Base-by-base conservation (phyloP, 92 coral and sea anemone genomes). In the Siderastrea radians region DNA sequence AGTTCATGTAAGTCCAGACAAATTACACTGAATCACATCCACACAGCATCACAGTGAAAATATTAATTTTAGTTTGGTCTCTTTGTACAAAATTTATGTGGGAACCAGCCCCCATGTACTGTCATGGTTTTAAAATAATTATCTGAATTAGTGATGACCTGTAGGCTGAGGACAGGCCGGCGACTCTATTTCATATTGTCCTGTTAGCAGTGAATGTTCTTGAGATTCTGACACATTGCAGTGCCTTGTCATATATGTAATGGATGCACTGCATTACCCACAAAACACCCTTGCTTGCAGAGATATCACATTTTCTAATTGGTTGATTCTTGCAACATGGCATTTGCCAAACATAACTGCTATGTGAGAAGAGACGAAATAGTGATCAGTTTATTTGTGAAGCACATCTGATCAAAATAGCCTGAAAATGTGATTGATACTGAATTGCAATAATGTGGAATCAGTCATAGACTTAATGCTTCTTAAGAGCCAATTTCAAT, bases 91-190 rank as follows among this genome's bases (percentile, higher is more conserved):
- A 58, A 47, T 65, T 53, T 15, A 17, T 62, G 44, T 78, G 82
- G 82, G 82, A 77, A 49, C 82, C 82, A 62, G 82, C 82, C 82
- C 82, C 47, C 8, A 17, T 19, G 47, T 65, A 65, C 44, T 1
- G 2, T 5, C 4, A 53, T 53, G 10, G 10, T 53, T 53, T 53
- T 5, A 53, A 53, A 5, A 53, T 10, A 53, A 53, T 52, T 52
- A 52, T 53, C 38, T 26, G 38, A 26, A 26, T 26, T 26, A 53
- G 2, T 53, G 57, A 10, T 53, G 57, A 6, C 57, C 38, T 26
- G 38, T 26, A 0, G 38, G 38, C 38, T 26, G 38, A 26, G 38
- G 38, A 26, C 38, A 26, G 38, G 38, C 38, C 3, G 66, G 2
- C 2, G 2, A 61, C 3, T 61, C 66, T 16, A 7, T 17, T 17